Evolutionary conservation across 2,888 invertebrate genomes (phyloP).

Genomic region (Drosophila mettleri): DNA sequence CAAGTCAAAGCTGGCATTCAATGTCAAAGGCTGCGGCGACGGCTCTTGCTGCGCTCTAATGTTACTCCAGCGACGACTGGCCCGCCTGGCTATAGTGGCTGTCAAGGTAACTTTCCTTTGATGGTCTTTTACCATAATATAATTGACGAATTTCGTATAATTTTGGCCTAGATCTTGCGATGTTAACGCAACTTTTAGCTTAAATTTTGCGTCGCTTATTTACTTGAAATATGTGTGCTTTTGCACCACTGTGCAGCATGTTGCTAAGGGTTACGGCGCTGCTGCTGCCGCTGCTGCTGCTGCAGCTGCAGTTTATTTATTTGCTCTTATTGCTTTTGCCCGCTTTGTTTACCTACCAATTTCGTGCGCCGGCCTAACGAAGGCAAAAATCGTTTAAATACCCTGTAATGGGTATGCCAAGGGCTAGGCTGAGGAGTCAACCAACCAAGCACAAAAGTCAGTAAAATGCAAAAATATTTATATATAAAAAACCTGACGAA

Average conservation of each 20-base stretch:
- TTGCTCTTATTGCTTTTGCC: constrained; percentile 33
- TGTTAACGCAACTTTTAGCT: neutral
- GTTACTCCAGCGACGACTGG: neutral
- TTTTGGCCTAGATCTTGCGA: neutral
- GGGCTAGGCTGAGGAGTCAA: neutral
- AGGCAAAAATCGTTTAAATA: constrained; percentile 11
- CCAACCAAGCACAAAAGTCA: neutral
- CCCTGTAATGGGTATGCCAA: neutral
- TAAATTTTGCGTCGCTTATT: too few relatives aligned
- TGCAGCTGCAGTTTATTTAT: constrained; percentile 43
- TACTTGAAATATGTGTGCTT: neutral
- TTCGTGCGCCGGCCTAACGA: constrained; percentile 19
- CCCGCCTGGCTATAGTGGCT: neutral
- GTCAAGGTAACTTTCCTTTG: neutral
- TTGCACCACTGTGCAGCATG: constrained; percentile 25
- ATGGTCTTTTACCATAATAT: neutral
- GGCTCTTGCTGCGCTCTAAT: neutral
- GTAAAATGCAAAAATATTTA: too few relatives aligned
- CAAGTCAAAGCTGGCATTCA: neutral
- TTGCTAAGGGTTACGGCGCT: constrained; percentile 6
- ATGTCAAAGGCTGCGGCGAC: neutral
- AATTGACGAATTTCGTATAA: neutral
- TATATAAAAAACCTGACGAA: too few relatives aligned
- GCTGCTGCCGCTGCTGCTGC: constrained; percentile 6
- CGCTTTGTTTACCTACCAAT: constrained; percentile 49